These are phyloP conservation scores for Dendrocopos noguchii DNA, from an alignment of 2,113 vertebrate genomes.

Conservation along the genomic window DNA sequence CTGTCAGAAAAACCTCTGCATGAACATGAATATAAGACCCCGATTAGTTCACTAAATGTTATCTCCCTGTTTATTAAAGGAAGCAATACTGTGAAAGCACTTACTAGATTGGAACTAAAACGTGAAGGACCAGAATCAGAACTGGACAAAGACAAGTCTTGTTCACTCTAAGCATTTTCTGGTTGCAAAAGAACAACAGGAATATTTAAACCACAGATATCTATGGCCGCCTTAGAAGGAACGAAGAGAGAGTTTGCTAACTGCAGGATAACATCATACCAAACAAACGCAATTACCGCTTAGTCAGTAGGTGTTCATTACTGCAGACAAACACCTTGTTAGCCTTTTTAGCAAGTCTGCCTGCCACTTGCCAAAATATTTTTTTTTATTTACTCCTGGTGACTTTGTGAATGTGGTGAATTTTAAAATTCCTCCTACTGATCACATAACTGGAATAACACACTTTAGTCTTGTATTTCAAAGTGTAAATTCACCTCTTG, in stretches of 20 bases:
- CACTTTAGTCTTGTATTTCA: slow-evolving; percentile 34
- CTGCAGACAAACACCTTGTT: slow-evolving; percentile 54
- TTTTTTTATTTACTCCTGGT: slow-evolving; percentile 61
- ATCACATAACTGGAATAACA: slow-evolving; percentile 47
- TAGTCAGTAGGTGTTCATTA: slow-evolving; percentile 1
- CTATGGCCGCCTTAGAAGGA: neutral
- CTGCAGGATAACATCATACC: neutral
- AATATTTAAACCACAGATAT: neutral
- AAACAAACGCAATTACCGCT: slow-evolving; percentile 37
- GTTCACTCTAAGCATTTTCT: neutral
- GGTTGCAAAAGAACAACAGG: neutral
- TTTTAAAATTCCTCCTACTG: slow-evolving; percentile 33
- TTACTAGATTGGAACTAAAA: slow-evolving; percentile 31
- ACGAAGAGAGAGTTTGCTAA: neutral
- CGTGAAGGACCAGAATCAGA: neutral
- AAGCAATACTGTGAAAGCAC: neutral
- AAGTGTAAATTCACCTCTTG: slow-evolving; percentile 50
- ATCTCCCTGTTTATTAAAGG: neutral
- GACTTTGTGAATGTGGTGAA: slow-evolving; percentile 33
- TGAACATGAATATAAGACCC: neutral
- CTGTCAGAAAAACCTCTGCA: neutral
- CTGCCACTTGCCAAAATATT: slow-evolving; percentile 67
- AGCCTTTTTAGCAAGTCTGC: slow-evolving; percentile 54
- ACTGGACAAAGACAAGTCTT: neutral
- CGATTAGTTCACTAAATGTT: neutral